Percentiles rank a stretch among this genome's conserved stretches.
phyloP scores from a whole-genome alignment of 2,888 invertebrate genomes.

The Actias luna region DNA sequence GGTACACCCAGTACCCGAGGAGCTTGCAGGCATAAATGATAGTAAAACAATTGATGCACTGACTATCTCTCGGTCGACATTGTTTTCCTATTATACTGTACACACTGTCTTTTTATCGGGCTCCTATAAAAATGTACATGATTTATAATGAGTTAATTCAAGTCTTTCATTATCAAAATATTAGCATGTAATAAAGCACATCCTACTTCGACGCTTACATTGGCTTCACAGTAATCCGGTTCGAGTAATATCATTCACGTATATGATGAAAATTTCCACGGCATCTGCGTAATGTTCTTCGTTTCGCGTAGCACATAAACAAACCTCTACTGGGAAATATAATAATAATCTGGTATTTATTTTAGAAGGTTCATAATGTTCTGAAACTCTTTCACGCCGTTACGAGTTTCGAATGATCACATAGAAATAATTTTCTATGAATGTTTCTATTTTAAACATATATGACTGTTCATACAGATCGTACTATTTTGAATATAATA shows the following conservation, averaged over 20 bases:
- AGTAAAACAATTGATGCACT: too few species aligned
- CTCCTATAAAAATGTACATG: too few species aligned
- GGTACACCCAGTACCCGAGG: too few species aligned
- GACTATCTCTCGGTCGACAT: too few species aligned
- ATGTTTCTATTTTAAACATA: not conserved
- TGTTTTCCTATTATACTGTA: too few species aligned
- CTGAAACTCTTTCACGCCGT: not conserved
- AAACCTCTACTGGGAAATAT: slow-evolving; percentile 16
- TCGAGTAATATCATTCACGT: slow-evolving; percentile 15
- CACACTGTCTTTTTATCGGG: too few species aligned
- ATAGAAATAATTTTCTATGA: not conserved
- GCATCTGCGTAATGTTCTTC: slow-evolving; percentile 33
- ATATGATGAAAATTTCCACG: slow-evolving; percentile 31
- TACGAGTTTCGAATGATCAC: not conserved
- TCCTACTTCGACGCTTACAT: not conserved
- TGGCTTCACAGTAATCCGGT: not conserved
- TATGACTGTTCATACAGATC: not conserved
- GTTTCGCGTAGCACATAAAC: slow-evolving; percentile 13
- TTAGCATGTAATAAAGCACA: not conserved
- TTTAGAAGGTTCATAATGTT: not conserved
- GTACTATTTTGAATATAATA: not conserved
- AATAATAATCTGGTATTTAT: slow-evolving; percentile 7
- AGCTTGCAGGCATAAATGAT: too few species aligned
- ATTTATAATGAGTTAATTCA: not conserved
- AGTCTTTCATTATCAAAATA: not conserved